phyloP scores from a whole-genome alignment of 2,113 vertebrate species.

The Nematolebias whitei region DNA sequence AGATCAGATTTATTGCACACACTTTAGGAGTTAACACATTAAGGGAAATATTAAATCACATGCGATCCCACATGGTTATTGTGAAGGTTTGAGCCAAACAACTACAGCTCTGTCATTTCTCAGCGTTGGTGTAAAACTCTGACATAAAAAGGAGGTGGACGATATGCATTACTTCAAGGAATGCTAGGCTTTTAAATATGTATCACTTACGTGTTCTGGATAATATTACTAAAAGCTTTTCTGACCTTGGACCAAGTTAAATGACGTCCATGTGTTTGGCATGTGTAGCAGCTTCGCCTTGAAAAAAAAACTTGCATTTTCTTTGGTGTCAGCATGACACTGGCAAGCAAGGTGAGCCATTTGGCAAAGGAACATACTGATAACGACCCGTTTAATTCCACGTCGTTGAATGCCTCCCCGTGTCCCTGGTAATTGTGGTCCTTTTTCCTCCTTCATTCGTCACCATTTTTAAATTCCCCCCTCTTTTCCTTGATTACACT shows the following conservation, averaged over 20 bases:
- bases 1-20: too few species aligned
- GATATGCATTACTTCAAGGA: neutral
- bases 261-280: conserved; percentile 15
- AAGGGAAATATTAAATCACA: too few species aligned
- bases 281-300: conserved; percentile 12
- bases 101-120: too few species aligned
- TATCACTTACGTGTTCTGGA: conserved; percentile 16
- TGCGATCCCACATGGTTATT: too few species aligned
- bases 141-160: neutral
- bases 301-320: conserved; percentile 10
- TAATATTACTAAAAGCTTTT: conserved; percentile 29
- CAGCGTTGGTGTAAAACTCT: neutral
- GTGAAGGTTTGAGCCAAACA: too few species aligned
- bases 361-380: conserved; percentile 54
- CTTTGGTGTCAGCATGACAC: conserved; percentile 28
- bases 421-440: conserved; percentile 26
- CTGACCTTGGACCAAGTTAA: conserved; percentile 1
- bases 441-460: conserved; percentile 4
- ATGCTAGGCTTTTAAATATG: neutral
- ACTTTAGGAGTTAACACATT: too few species aligned
- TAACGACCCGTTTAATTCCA: conserved; percentile 62
- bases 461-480: conserved; percentile 4
- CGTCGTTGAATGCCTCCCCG: conserved; percentile 53
- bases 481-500: conserved; percentile 12
- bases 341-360: conserved; percentile 42